Conservation (phyloP, 2,888 invertebrate species). For the Volucella bombylans region DNA sequence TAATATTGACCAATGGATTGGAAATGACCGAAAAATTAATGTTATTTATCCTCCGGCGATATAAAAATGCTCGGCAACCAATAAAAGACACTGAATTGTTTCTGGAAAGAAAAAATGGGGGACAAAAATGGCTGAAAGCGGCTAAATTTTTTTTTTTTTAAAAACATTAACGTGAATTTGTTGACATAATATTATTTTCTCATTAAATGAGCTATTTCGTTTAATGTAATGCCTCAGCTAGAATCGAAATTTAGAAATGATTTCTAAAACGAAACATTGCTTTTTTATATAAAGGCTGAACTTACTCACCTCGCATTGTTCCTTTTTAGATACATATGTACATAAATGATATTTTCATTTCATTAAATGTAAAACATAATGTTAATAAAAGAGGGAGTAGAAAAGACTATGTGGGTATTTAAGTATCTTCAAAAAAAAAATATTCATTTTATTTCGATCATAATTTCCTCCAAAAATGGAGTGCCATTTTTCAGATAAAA, state of each 20-base stretch:
- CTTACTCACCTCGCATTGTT: too few relatives aligned
- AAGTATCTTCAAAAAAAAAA: too few relatives aligned
- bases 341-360: too few relatives aligned
- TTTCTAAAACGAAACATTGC: background rate
- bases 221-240: too few relatives aligned
- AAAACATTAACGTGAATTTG: too few relatives aligned
- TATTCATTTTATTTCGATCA: slow-evolving; percentile 57
- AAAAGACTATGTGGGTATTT: too few relatives aligned
- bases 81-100: slow-evolving; percentile 1
- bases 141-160: background rate
- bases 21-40: slow-evolving; percentile 12
- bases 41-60: background rate
- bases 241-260: background rate
- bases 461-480: slow-evolving; percentile 19
- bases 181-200: too few relatives aligned
- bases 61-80: slow-evolving; percentile 1
- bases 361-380: too few relatives aligned
- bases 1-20: slow-evolving; percentile 37
- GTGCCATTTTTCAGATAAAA: slow-evolving; percentile 48
- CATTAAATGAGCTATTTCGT: too few relatives aligned
- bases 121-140: slow-evolving; percentile 7
- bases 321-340: too few relatives aligned
- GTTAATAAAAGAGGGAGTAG: too few relatives aligned
- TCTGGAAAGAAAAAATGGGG: background rate
- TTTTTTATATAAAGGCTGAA: too few relatives aligned